phyloP scores from a whole-genome alignment of 2,113 vertebrate genomes.

The Ifrita kowaldi region DNA sequence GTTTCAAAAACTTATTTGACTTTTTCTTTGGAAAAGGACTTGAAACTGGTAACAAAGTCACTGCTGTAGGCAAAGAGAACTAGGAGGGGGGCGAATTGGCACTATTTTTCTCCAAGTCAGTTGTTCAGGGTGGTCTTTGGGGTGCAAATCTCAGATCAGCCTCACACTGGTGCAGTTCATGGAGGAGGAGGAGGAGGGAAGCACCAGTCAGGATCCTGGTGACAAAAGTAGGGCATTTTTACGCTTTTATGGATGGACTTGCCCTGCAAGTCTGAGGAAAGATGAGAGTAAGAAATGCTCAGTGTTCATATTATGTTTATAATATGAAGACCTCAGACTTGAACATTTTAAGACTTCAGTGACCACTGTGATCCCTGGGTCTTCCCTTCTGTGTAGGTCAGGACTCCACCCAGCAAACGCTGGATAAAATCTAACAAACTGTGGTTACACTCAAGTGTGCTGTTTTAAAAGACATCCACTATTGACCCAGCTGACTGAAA shows the following conservation, averaged over 20 bases:
- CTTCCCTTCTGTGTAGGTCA: neutral
- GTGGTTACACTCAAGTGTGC: neutral
- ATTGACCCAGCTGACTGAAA: neutral
- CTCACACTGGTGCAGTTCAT: neutral
- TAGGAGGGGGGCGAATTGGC: neutral
- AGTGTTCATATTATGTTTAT: neutral
- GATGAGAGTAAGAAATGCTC: neutral
- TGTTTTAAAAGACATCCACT: neutral
- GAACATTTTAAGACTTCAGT: neutral
- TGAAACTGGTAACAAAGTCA: constrained; percentile 19
- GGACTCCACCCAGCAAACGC: neutral
- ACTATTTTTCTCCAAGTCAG: neutral
- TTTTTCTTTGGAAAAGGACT: neutral
- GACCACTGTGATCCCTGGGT: neutral
- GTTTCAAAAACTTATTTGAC: neutral
- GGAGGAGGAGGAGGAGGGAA: neutral
- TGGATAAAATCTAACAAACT: neutral
- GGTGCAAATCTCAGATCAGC: neutral
- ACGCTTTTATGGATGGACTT: neutral
- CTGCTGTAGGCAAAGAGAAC: neutral
- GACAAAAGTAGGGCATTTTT: neutral
- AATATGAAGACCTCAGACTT: neutral
- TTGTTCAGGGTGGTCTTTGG: constrained; percentile 9
- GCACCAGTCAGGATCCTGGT: neutral
- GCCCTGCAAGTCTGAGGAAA: neutral